Conservation (phyloP, 2,113 vertebrate genomes). For the Lipotes vexillifer region DNA sequence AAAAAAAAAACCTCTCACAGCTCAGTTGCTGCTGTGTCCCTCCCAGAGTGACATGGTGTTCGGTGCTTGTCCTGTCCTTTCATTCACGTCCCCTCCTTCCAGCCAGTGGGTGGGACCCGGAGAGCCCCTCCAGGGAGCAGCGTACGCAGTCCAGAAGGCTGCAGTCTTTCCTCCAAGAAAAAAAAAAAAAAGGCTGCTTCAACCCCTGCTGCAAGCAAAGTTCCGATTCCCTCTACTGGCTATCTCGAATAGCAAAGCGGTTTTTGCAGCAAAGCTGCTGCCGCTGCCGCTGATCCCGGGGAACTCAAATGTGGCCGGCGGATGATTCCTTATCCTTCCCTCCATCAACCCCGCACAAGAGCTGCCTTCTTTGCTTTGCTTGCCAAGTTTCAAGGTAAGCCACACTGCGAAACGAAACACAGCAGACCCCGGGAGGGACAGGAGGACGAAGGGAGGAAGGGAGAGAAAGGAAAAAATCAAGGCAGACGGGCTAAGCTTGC, state of each 20-base stretch:
- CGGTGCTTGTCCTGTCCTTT: slow-evolving; percentile 86
- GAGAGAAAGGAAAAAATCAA: slow-evolving; percentile 42
- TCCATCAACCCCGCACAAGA: not conserved
- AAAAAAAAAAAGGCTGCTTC: slow-evolving; percentile 73
- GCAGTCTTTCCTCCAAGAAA: slow-evolving; percentile 88
- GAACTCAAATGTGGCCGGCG: slow-evolving; percentile 19
- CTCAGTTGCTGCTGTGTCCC: slow-evolving; percentile 83
- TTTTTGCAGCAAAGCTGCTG: slow-evolving; percentile 50
- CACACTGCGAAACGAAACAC: not conserved
- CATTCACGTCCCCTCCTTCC: slow-evolving; percentile 87
- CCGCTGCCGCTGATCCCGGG: slow-evolving; percentile 23
- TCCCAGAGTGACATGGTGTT: slow-evolving; percentile 89
- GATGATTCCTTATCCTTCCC: not conserved
- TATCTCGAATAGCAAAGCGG: slow-evolving; percentile 70
- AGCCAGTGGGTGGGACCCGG: slow-evolving; percentile 88
- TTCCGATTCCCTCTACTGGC: slow-evolving; percentile 89
- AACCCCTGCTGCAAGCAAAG: slow-evolving; percentile 77
- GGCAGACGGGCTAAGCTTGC: not conserved
- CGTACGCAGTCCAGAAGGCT: slow-evolving; percentile 89
- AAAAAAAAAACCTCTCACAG: slow-evolving; percentile 69
- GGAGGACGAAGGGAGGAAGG: slow-evolving; percentile 31
- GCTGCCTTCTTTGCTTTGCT: not conserved
- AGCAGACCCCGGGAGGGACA: slow-evolving; percentile 25
- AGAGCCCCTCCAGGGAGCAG: slow-evolving; percentile 85
- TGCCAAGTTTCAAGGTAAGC: slow-evolving; percentile 59